Percentiles rank a stretch among this genome's conserved stretches.
phyloP scores from a whole-genome alignment of 2,113 vertebrate genomes.

The Pholis gunnellus region DNA sequence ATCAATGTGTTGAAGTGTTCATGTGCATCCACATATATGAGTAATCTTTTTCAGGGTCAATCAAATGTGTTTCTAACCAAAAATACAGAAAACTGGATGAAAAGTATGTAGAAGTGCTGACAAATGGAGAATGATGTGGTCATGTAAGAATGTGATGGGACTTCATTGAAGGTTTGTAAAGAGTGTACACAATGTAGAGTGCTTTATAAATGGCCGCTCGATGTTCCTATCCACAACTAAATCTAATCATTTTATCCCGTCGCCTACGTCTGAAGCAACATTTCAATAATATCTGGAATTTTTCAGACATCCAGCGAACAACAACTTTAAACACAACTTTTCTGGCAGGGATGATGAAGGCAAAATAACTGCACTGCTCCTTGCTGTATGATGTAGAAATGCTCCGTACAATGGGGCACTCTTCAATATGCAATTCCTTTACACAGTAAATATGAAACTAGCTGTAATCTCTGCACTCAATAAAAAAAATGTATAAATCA shows the following conservation, averaged over 20 bases:
- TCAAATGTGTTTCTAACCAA: not conserved
- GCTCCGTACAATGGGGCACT: not conserved
- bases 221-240: conserved; percentile 16
- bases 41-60: not conserved
- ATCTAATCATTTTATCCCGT: not conserved
- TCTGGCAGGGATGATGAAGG: not conserved
- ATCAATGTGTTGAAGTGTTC: not conserved
- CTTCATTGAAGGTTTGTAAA: not conserved
- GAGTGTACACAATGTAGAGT: not conserved
- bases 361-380: not conserved
- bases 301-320: not conserved
- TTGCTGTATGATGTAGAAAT: not conserved
- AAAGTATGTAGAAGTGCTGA: too few species aligned
- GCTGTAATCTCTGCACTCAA: not conserved
- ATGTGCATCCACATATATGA: not conserved
- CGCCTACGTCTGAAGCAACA: not conserved
- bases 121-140: not conserved
- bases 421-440: not conserved
- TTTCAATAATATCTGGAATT: not conserved
- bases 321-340: not conserved
- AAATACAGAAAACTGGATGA: not conserved
- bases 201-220: conserved; percentile 10
- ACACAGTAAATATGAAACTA: not conserved
- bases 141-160: not conserved
- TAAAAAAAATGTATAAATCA: conserved; percentile 11